Conservation (phyloP, 2,888 invertebrate genomes). For the Lepidocyrtoides sp. region DNA sequence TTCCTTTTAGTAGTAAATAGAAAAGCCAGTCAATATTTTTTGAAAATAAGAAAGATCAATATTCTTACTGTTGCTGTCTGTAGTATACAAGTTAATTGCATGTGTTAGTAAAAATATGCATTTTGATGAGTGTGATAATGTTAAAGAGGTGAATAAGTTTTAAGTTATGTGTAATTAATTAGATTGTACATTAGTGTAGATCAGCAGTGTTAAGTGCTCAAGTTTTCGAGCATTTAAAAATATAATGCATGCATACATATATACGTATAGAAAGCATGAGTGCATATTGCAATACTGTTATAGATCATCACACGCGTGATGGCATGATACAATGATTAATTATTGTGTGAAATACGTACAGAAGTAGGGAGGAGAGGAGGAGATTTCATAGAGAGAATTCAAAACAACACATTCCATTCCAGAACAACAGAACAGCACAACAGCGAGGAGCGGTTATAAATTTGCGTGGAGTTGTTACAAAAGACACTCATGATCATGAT, state of each 20-base stretch:
- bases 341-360: conserved; percentile 69
- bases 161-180: conserved; percentile 12
- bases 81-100: no score
- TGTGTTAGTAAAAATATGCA: conserved; percentile 12
- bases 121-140: conserved; percentile 27
- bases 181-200: no score
- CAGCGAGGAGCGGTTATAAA: conserved; percentile 24
- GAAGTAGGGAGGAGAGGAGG: conserved; percentile 26
- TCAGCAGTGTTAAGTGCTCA: neutral
- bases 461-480: conserved; percentile 39
- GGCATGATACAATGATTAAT: conserved; percentile 35
- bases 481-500: neutral
- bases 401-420: conserved; percentile 59
- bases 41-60: conserved; percentile 4
- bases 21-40: neutral
- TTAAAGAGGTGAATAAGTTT: neutral
- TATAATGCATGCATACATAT: neutral
- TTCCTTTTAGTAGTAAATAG: neutral
- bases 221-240: neutral
- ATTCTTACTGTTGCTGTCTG: no score
- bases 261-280: neutral
- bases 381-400: conserved; percentile 48
- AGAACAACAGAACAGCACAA: conserved; percentile 61
- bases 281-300: neutral
- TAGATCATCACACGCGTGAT: neutral